Evolutionary conservation across 2,797 vertebrate genomes (phyloP), one percentile per base, ranked within the genome.

Genomic region (Lindbergichthys nudifrons): DNA sequence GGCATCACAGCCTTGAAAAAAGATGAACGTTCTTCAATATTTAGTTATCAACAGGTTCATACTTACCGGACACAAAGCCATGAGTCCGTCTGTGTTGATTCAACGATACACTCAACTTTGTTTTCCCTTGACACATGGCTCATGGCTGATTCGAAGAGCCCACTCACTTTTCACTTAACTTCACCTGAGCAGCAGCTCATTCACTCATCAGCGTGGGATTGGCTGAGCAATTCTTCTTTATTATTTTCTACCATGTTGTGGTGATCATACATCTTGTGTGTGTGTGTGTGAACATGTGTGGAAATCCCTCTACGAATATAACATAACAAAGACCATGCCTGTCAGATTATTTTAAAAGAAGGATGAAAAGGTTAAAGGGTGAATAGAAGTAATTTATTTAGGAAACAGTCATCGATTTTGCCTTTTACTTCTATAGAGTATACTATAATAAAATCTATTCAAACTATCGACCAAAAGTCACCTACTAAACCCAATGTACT

Each of bases 341-440:
- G 32, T 36, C 32, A 36, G 32, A 36, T 36, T 9, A 36, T 36
- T 36, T 11, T 43, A 23, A 30, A 3, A 10, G 41, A 63, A 62
- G 1, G 47, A 56, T 5, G 45, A 53, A 16, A 2, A 19, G 12
- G 2, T 3, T 9, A 14, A 50, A 57, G 12, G 12, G 18, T 71
- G 61, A 58, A 50, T 16, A 50, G 45, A 58, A 43, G 18, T 50
- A 4, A 50, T 65, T 64, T 65, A 58, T 73, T 58, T 8, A 57
- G 50, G 45, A 73, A 73, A 58, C 53, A 45, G 26, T 10, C n/a
- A 9, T 19, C 39, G 15, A 41, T 56, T 19, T 36, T 3, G 7
- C 3, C 16, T 10, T 70, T 50, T 9, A 39, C 16, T 23, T 46
- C 21, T 9, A 36, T 36, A 36, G 32, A 19, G 19, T 45, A 56